Conservation (phyloP, 2,888 invertebrate species). For the Nasonia oneida region DNA sequence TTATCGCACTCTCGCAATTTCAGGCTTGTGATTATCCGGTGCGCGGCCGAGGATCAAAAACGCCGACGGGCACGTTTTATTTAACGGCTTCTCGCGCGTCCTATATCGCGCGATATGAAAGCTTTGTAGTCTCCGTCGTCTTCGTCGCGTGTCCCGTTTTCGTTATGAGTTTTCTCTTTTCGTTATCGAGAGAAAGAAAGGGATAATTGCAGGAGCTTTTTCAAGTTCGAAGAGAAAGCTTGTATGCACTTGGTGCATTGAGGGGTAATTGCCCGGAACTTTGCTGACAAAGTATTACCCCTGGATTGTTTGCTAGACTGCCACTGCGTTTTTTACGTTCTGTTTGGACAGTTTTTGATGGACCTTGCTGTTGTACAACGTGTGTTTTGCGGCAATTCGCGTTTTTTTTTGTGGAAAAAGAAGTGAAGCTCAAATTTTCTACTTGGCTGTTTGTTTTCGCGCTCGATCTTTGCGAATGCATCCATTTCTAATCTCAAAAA, state of each 20-base stretch:
- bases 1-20: constrained; percentile 10
- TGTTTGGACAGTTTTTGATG: too few relatives aligned
- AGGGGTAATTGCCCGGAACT: constrained; percentile 12
- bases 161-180: not conserved
- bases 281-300: constrained; percentile 10
- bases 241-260: not conserved
- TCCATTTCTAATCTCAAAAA: not conserved
- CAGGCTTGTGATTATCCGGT: not conserved
- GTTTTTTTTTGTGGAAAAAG: too few relatives aligned
- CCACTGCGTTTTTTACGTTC: too few relatives aligned
- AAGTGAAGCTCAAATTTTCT: too few relatives aligned
- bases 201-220: not conserved
- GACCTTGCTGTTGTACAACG: too few relatives aligned
- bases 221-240: not conserved
- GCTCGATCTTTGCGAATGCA: too few relatives aligned
- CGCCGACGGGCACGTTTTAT: not conserved
- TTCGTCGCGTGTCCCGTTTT: not conserved
- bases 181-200: not conserved
- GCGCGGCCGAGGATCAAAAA: not conserved
- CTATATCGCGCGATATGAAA: not conserved
- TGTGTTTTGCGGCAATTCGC: too few relatives aligned
- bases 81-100: not conserved
- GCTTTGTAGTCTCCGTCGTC: too few relatives aligned
- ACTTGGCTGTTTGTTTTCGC: too few relatives aligned
- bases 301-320: not conserved